Base-by-base conservation (phyloP, 2,888 invertebrate species). In the Petrophora chlorosata region DNA sequence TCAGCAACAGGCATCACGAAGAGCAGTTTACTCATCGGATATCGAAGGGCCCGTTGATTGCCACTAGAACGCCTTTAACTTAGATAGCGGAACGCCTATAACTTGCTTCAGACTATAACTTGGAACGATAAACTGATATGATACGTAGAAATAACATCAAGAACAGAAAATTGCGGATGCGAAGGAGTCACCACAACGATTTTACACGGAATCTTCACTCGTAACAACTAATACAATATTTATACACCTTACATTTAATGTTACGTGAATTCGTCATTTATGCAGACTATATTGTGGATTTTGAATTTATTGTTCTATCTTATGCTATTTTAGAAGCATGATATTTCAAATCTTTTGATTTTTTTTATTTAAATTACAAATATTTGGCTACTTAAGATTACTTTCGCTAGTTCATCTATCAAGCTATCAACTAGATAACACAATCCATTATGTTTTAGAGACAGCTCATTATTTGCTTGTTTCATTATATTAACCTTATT, bases 401-500 rank as follows among this genome's bases (percentile, higher is more conserved):
- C 46, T 53, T 53, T 56, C 49, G 33, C 50, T 26, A 33, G 28
- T 42, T 36, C 44, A 34, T 44, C 30, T 43, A 53, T 57, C 45
- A 48, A 51, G 32, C 44, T 33, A 47, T 44, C 45, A 34, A 22
- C 39, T 39, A 30, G 33, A 56, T 47, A 53, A 14, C 49, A 47
- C 50, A 47, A 56, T 56, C 53, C 25, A 42, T 56, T 41, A 50
- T 33, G 50, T 33, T 40, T 10, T 41, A 44, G 9, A 33, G 53
- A 51, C 53, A 53, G 56, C 44, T 53, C 44, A 53, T 47, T 50
- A 53, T 45, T 50, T 47, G 33, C 49, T 36, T 53, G 33, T 52
- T 36, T 53, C 49, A 33, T 23, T 25, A 10, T 4, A 32, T 32
- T 32, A 10, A 17, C 17, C 16, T 32, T 10, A 29, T 8, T 15